Conservation (phyloP, 35 echinoderm and acorn worm species). For the Patiria miniata region DNA sequence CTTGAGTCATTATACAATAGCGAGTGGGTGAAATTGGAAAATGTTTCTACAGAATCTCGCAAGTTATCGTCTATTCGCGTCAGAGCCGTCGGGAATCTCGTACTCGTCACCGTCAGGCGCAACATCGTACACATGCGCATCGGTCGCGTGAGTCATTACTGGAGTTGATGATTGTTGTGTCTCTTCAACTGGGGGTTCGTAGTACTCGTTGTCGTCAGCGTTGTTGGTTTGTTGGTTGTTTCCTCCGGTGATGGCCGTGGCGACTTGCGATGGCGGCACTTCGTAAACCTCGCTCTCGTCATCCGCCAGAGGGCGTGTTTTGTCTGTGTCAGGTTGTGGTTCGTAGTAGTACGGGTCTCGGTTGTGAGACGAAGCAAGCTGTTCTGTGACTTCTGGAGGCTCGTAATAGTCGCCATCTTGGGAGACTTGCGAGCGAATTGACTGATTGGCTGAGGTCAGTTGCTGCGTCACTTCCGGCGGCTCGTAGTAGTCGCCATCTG, state of each 20-base stretch:
- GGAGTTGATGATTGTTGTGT: background rate
- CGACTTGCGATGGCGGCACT: background rate
- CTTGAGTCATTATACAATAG: too few relatives aligned
- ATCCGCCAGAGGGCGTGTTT: background rate
- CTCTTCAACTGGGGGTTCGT: background rate
- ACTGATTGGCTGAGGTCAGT: background rate
- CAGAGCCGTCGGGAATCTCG: background rate
- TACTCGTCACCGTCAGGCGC: background rate
- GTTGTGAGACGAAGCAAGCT: background rate
- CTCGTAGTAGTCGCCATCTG: background rate
- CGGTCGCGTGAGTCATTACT: background rate
- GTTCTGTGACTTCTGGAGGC: background rate
- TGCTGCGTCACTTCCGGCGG: background rate
- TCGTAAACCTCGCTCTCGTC: constrained; percentile 30
- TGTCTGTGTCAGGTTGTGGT: background rate
- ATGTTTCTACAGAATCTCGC: too few relatives aligned
- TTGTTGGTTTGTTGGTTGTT: background rate
- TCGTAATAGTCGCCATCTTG: background rate
- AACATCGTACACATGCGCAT: background rate
- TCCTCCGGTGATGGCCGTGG: background rate
- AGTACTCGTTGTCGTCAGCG: background rate
- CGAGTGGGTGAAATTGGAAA: too few relatives aligned
- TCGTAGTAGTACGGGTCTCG: background rate
- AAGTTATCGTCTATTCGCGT: background rate
- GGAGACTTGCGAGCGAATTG: background rate